Conservation (phyloP, 2,113 vertebrate species). For the Equus quagga region DNA sequence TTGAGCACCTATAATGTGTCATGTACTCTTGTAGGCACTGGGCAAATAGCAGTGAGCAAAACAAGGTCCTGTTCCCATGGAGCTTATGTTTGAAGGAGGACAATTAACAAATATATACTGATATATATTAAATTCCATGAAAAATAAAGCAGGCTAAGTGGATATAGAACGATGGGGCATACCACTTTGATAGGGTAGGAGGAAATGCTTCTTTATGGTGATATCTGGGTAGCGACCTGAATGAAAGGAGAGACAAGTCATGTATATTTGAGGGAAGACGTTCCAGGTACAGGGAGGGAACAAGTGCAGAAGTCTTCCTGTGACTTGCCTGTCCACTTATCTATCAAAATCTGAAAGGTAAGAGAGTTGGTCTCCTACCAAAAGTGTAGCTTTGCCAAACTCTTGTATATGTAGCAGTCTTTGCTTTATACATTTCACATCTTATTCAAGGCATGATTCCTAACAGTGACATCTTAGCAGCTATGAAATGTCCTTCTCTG, state of each 20-base stretch:
- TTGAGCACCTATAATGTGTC: not conserved
- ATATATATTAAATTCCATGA: not conserved
- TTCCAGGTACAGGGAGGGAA: not conserved
- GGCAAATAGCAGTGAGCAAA: not conserved
- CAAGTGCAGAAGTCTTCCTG: not conserved
- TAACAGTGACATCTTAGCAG: not conserved
- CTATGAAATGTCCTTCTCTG: not conserved
- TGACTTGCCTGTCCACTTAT: not conserved
- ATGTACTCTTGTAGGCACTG: not conserved
- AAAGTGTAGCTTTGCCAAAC: not conserved
- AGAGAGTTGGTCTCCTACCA: not conserved
- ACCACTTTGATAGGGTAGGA: not conserved
- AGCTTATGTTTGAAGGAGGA: not conserved
- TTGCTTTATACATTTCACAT: not conserved
- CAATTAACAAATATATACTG: not conserved
- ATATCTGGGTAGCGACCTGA: not conserved
- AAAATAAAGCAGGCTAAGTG: not conserved
- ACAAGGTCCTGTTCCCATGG: not conserved
- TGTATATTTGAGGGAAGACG: not conserved
- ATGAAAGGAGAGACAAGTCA: not conserved
- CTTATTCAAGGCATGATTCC: not conserved
- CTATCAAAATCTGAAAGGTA: not conserved
- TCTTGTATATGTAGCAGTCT: not conserved
- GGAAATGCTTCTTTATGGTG: not conserved
- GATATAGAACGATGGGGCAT: not conserved